phyloP scores from a whole-genome alignment of 2,113 vertebrate genomes.

The Acrocephalus arundinaceus region DNA sequence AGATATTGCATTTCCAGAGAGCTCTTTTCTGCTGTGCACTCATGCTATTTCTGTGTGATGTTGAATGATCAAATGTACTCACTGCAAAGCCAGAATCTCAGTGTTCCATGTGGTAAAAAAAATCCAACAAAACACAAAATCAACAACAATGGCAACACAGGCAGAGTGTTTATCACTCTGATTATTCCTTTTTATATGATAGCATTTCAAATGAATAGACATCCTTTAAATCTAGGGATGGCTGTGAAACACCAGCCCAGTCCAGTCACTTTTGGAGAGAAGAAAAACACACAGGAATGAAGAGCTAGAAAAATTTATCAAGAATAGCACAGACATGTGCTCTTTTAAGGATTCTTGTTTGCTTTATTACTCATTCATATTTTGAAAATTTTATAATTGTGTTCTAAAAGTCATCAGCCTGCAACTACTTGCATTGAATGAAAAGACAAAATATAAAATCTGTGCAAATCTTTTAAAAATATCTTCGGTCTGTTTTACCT shows the following conservation, averaged over 20 bases:
- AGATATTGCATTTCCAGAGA: not conserved
- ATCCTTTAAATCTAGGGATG: not conserved
- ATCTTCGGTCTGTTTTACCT: not conserved
- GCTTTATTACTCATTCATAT: not conserved
- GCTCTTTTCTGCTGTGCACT: not conserved
- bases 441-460: not conserved
- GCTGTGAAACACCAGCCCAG: not conserved
- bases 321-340: not conserved
- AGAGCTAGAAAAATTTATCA: not conserved
- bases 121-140: rapidly evolving
- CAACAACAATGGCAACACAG: not conserved
- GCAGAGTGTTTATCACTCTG: not conserved
- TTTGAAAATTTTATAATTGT: not conserved
- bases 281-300: not conserved
- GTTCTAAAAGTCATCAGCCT: not conserved
- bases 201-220: not conserved
- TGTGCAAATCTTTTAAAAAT: not conserved
- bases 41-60: not conserved
- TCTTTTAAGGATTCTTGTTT: not conserved
- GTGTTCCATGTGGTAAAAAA: not conserved
- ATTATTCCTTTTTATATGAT: not conserved
- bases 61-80: not conserved
- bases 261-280: not conserved
- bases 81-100: not conserved
- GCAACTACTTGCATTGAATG: rapidly evolving